Conservation (phyloP, 2,797 vertebrate species). For the Cheirogaleus major region DNA sequence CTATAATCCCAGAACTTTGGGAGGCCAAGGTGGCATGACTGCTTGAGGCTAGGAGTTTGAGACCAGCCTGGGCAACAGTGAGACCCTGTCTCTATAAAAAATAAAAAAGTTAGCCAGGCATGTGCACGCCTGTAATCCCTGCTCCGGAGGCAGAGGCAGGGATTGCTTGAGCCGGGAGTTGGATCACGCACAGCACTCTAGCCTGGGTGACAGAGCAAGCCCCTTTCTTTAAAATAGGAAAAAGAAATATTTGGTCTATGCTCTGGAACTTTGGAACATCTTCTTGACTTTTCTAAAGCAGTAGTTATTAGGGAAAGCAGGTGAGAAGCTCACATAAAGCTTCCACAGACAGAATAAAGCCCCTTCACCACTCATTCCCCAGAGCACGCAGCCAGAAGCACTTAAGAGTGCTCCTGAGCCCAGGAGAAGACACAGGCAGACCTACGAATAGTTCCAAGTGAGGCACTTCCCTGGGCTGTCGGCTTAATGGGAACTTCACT, state of each 20-base stretch:
- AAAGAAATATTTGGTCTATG: not conserved
- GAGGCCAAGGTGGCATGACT: not conserved
- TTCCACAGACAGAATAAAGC: not conserved
- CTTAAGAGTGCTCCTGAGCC: not conserved
- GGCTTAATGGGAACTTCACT: not conserved
- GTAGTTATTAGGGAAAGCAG: not conserved
- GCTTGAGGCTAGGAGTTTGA: not conserved
- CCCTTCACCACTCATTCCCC: not conserved
- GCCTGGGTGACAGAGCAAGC: not conserved
- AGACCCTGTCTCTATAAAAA: not conserved
- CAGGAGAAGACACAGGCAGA: not conserved
- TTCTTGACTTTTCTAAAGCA: not conserved
- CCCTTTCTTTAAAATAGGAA: not conserved
- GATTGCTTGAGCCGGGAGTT: not conserved
- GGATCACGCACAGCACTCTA: not conserved
- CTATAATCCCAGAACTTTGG: not conserved
- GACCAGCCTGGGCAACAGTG: not conserved
- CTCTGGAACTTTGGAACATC: not conserved
- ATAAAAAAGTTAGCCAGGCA: not conserved
- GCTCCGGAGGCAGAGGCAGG: not conserved
- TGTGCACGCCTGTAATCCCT: not conserved
- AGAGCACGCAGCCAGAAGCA: not conserved
- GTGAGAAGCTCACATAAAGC: not conserved
- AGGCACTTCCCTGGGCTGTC: not conserved
- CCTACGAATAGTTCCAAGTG: not conserved